A percentile compares a stretch with the other conserved stretches of the same genome.
phyloP scores from a whole-genome alignment of 2,797 vertebrate genomes.

The Tinamus major region DNA sequence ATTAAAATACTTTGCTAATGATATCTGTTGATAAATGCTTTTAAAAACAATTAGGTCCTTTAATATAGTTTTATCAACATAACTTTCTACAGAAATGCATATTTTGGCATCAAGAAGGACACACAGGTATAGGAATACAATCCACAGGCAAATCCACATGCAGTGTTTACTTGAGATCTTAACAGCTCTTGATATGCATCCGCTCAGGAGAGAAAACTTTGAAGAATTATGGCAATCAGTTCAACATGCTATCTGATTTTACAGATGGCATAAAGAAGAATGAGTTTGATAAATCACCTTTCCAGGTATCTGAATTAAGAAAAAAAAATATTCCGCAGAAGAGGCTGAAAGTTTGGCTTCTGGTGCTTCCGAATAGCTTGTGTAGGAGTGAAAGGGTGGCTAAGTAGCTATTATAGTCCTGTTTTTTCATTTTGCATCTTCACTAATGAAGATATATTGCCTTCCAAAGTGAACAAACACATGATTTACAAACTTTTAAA shows the following conservation, averaged over 20 bases:
- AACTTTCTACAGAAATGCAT: constrained; percentile 41
- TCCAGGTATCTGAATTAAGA: constrained; percentile 70
- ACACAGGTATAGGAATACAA: constrained; percentile 34
- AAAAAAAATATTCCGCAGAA: constrained; percentile 57
- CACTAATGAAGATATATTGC: constrained; percentile 59
- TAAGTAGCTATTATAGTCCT: constrained; percentile 68
- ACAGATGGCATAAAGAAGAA: constrained; percentile 52
- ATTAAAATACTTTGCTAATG: constrained; percentile 82
- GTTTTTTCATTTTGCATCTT: constrained; percentile 67
- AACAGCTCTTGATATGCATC: constrained; percentile 39
- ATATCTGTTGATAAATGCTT: constrained; percentile 78
- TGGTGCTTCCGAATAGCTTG: constrained; percentile 65
- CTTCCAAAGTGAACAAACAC: constrained; percentile 53
- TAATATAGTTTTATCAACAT: constrained; percentile 58
- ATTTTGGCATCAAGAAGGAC: constrained; percentile 60
- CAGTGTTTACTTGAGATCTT: constrained; percentile 61
- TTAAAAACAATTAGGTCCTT: constrained; percentile 70
- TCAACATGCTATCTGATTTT: constrained; percentile 61
- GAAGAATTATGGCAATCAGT: constrained; percentile 66
- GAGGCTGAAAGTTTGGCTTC: constrained; percentile 54
- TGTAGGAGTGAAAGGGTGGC: constrained; percentile 50
- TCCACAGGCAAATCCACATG: not conserved
- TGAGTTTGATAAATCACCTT: constrained; percentile 71
- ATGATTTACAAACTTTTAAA: constrained; percentile 63
- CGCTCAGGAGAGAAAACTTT: constrained; percentile 63